These are phyloP conservation scores for Steatornis caripensis DNA, from an alignment of 2,113 vertebrate genomes.

Conservation along the genomic window DNA sequence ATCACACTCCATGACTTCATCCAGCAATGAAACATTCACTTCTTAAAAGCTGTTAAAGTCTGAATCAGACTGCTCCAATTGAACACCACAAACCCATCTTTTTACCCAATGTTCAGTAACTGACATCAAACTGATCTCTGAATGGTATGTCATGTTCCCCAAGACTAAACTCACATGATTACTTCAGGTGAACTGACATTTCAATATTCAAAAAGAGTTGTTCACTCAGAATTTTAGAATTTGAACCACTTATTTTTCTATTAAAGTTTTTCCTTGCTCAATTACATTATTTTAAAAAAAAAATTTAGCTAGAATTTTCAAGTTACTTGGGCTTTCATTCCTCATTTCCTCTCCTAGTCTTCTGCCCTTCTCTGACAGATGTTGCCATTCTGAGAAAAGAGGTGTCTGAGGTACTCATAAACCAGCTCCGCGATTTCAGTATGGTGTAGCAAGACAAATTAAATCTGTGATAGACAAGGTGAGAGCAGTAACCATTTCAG, in stretches of 20 bases:
- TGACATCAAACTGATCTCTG: background rate
- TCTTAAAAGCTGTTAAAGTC: background rate
- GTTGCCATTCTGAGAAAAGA: background rate
- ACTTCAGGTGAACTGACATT: background rate
- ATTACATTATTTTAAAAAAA: background rate
- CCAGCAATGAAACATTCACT: background rate
- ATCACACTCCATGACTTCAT: fast-evolving
- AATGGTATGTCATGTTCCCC: background rate
- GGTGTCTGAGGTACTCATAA: background rate
- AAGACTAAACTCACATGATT: background rate
- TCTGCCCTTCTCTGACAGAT: background rate
- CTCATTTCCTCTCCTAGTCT: background rate
- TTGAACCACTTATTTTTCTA: background rate
- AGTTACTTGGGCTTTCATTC: background rate
- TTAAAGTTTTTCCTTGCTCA: fast-evolving
- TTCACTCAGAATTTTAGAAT: background rate
- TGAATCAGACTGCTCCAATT: background rate
- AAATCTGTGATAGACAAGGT: background rate
- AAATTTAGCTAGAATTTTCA: background rate
- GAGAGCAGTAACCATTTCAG: background rate
- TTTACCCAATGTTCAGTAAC: background rate
- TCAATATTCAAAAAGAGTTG: background rate
- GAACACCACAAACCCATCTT: background rate
- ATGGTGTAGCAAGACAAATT: background rate
- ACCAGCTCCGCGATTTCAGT: background rate